Base-by-base conservation (phyloP, 2,797 vertebrate genomes). In the Lepus oiostolus region DNA sequence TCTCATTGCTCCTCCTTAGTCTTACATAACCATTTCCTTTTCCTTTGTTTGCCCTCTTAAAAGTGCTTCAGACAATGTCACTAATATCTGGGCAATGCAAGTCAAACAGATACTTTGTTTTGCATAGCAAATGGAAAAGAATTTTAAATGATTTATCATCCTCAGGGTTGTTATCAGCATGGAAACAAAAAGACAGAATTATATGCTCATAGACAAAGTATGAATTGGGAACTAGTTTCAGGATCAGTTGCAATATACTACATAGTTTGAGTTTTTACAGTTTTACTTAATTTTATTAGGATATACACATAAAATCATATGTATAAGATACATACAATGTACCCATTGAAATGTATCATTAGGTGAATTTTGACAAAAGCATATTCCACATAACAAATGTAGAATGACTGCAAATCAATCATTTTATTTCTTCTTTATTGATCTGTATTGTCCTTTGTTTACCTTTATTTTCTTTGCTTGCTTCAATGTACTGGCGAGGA, bases 361-460 rank as follows among this genome's bases (percentile, higher is more conserved):
- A 70, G 22, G 19, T 67, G 42, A 80, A 38, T 71, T 95, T 88
- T 90, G 74, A 87, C 77, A 79, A 93, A 81, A 42, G 54, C 54
- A 58, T 58, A 58, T 58, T 16, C 54, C 54, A 16, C 54, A 58
- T 58, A 58, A 58, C 54, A 16, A 58, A 16, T 58, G 42, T 47
- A 47, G 42, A 9, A 47, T 47, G 42, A 58, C 19, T 58, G 54
- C 54, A 58, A 58, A 58, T 21, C 19, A 90, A 67, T 52, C 26
- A 58, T 54, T 58, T 24, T 65, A 30, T 71, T 77, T 72, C 35
- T 76, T 76, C 8, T 26, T 19, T 77, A 71, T 47, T 47, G 9
- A 62, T 7, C 32, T 4, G 19, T 35, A 38, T 52, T 47, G 7
- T 17, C 22, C 80, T 62, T 35, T 60, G 26, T 62, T 77, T 89